These are phyloP conservation scores for Vanessa atalanta DNA, from an alignment of 1,140 invertebrate genomes.

Conservation along the genomic window DNA sequence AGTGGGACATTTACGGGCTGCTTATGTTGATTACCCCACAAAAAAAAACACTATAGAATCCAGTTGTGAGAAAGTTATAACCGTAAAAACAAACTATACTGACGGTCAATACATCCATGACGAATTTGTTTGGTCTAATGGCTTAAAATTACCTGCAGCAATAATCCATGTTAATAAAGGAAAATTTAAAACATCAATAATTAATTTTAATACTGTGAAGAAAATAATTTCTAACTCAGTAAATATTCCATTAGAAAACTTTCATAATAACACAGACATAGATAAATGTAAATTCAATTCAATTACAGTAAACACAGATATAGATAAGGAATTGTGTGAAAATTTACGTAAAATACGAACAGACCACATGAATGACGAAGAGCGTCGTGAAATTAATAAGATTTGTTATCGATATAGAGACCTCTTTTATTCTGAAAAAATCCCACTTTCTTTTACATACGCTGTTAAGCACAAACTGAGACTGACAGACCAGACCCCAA, in stretches of 20 bases:
- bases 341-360: constrained; percentile 14
- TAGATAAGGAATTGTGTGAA: constrained; percentile 4
- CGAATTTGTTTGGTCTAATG: background rate
- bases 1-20: no score
- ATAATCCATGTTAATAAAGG: background rate
- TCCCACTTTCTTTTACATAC: constrained; percentile 49
- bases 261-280: background rate
- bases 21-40: no score
- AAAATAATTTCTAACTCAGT: constrained; percentile 4
- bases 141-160: background rate
- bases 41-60: background rate
- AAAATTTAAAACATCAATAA: constrained; percentile 1
- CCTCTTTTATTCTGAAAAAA: constrained; percentile 44
- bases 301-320: background rate
- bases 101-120: constrained; percentile 1
- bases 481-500: constrained; percentile 42
- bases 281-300: constrained; percentile 3
- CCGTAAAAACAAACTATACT: background rate
- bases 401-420: constrained; percentile 40
- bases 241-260: constrained; percentile 3
- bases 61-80: background rate
- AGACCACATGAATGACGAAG: constrained; percentile 15
- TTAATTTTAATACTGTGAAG: constrained; percentile 6
- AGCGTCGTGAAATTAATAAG: constrained; percentile 7
- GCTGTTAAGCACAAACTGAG: constrained; percentile 46